Base-by-base conservation (phyloP, 35 echinoderm and acorn worm species). In the Acanthaster planci region DNA sequence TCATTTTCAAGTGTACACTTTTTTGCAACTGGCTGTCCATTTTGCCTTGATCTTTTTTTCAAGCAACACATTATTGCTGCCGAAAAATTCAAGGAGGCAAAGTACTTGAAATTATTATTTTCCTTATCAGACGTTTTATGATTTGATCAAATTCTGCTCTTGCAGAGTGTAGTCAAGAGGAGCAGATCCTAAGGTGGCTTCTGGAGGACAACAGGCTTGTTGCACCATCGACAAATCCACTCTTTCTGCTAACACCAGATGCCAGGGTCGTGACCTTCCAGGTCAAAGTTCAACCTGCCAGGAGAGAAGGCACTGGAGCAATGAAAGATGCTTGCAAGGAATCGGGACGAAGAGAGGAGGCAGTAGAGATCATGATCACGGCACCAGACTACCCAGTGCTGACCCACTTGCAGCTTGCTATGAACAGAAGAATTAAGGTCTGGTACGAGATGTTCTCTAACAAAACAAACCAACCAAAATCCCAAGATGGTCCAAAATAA, bases 301-400 rank as follows among this genome's bases (percentile, higher is more conserved):
- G 64, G 64, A 26, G 14, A 10, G 0, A 26, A 7, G 29, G 1
- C 14, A 34, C 39, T 4, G 29, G 51, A 32, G 79, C 51, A 37
- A 10, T 8, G 77, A 72, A 72, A 40, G 21, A 79, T 4, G 77
- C 4, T 12, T 6, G 42, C 42, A 47, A 47, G 42, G 42, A 4
- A 47, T 47, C 42, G 4, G 12, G 42, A 12, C 42, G 12, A 47
- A 12, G 42, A 47, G 42, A 47, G 8, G 42, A 51, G 23, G 23
- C 17, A 2, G 79, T 81, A 18, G n/a, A 81, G 32, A 18, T 81
- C 2, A 32, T 34, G 9, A 51, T 81, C 40, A 52, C 3, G 79
- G 79, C 51, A 23, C 79, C 79, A 52, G 79, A 81, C 79, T 81
- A 52, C 53, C 40, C 21, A 32, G 29, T 14, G n/a, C 27, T 81